Evolutionary conservation across 1,140 invertebrate genomes (phyloP), one percentile per base, ranked within the genome.

Genomic region (Drosophila ercepeae): DNA sequence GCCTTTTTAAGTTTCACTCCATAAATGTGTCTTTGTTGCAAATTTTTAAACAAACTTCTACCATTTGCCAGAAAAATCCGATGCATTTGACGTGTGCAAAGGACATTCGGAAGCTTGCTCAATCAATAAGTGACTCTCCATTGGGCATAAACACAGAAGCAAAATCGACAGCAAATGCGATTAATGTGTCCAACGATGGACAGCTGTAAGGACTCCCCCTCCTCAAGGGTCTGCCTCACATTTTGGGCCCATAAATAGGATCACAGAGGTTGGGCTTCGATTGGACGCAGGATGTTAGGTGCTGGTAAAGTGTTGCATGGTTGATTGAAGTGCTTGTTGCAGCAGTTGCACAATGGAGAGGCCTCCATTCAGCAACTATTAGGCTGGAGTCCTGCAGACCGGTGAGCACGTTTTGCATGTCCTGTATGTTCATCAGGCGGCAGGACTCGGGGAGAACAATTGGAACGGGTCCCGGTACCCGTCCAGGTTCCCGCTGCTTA

Each of bases 251-350:
- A 68, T 58, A 32, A 32, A 46, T 19, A 36, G 44, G 9, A 4
- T 23, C 21, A 34, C 23, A 29, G 14, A 8, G 34, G 53, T 29
- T 18, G 39, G 21, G 14, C 4, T 5, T 14, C 36, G 14, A 39
- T 18, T 13, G 14, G 14, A 11, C 16, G 23, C 8, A 8, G 13
- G 49, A 19, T 16, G 14, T 11, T n/a, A n/a, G 14, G 48, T 36
- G 48, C 48, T 52, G 78, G 60, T 81, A 34, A 79, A 60, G 75
- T 82, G 74, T 48, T 78, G 45, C 46, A 64, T 59, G 81, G 55
- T 71, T 81, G 79, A 79, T 84, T 84, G 75, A 75, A 75, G 61
- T 75, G 82, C 64, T 79, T 70, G 75, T 51, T 74, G 70, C 55
- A 50, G 46, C 25, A 25, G 69, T 59, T 23, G 52, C 32, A 76